Percentiles rank a stretch among this genome's conserved stretches.
phyloP scores from a whole-genome alignment of 2,113 vertebrate genomes.

The Condylura cristata region DNA sequence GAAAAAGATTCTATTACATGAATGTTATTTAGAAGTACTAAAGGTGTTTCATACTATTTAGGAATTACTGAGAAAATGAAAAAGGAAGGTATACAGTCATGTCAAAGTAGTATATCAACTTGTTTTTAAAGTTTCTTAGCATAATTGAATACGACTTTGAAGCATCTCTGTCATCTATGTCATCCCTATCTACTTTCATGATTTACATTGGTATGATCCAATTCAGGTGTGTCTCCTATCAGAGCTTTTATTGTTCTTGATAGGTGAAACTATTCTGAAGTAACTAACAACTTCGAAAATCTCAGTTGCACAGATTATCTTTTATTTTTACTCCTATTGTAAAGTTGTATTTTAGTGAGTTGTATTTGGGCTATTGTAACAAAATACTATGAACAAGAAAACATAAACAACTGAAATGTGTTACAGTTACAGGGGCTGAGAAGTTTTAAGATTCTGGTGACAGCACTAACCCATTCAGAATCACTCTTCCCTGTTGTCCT shows the following conservation, averaged over 20 bases:
- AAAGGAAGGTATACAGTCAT: not conserved
- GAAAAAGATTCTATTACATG: slow-evolving; percentile 1
- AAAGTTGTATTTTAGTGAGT: not conserved
- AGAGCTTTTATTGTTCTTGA: slow-evolving; percentile 40
- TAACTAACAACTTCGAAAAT: not conserved
- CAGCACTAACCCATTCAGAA: not conserved
- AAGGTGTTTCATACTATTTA: not conserved
- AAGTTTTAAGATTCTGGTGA: not conserved
- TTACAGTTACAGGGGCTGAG: not conserved
- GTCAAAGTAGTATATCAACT: not conserved
- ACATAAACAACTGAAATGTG: not conserved
- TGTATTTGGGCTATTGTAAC: not conserved
- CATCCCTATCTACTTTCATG: not conserved
- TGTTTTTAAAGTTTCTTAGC: not conserved
- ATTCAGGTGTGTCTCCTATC: not conserved
- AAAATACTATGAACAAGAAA: not conserved
- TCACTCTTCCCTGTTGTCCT: not conserved
- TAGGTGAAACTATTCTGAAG: not conserved
- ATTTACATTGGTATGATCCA: not conserved
- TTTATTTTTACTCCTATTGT: not conserved
- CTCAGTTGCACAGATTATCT: not conserved
- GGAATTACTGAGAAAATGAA: not conserved
- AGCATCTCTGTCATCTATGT: not conserved
- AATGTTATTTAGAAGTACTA: not conserved
- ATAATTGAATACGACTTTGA: not conserved